Evolutionary conservation across 2,113 vertebrate genomes (phyloP).

Genomic region (Orthonyx spaldingii): DNA sequence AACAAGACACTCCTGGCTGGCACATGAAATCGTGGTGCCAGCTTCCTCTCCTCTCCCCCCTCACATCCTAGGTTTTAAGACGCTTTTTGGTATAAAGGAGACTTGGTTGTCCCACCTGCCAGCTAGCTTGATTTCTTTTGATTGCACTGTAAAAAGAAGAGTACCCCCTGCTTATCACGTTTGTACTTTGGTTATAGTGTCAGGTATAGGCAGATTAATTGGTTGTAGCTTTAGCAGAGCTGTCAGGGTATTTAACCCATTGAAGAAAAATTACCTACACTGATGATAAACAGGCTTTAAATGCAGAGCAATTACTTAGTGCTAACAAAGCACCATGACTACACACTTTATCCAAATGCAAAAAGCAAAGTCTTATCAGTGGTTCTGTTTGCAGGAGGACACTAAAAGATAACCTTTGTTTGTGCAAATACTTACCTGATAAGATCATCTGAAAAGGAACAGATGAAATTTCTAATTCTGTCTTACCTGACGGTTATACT

Average conservation of each 20-base stretch:
- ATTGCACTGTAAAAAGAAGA: neutral
- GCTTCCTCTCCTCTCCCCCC: neutral
- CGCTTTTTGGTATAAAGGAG: conserved; percentile 4
- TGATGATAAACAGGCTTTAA: conserved; percentile 54
- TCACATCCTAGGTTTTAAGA: neutral
- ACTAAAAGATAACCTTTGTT: conserved; percentile 62
- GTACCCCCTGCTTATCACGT: conserved; percentile 36
- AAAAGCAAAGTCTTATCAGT: conserved; percentile 37
- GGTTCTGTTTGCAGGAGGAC: conserved; percentile 45
- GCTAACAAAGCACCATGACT: conserved; percentile 63
- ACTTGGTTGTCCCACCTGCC: neutral
- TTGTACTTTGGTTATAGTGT: conserved; percentile 57
- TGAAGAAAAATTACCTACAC: conserved; percentile 50
- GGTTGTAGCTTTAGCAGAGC: conserved; percentile 34
- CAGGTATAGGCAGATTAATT: conserved; percentile 51
- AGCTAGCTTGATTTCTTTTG: conserved; percentile 15
- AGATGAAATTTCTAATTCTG: conserved; percentile 40
- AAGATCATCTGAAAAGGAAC: conserved; percentile 20
- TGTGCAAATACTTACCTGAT: conserved; percentile 58
- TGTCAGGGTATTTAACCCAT: conserved; percentile 44
- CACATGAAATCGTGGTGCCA: neutral
- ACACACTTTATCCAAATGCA: conserved; percentile 41
- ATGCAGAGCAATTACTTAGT: conserved; percentile 57
- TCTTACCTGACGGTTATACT: neutral
- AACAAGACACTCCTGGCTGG: neutral